Evolutionary conservation across 1,140 invertebrate species (phyloP).

Genomic region (Drosophila mauritiana): DNA sequence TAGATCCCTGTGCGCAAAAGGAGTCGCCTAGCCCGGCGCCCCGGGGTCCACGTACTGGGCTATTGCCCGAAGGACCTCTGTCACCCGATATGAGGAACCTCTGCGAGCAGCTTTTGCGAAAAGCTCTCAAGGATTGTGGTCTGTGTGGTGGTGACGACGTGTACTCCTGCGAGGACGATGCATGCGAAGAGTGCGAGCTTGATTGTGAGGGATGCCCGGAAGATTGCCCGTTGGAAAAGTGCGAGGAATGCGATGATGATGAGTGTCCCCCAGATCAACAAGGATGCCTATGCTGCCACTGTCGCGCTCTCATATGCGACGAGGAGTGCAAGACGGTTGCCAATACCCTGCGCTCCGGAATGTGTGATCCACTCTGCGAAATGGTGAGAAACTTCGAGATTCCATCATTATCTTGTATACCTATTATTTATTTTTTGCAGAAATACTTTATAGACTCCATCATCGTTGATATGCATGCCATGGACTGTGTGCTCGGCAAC

Average conservation of each 20-base stretch:
- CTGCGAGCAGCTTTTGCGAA: slow-evolving; percentile 29
- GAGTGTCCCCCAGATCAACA: neutral
- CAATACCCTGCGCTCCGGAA: slow-evolving; percentile 51
- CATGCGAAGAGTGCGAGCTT: neutral
- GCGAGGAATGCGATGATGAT: neutral
- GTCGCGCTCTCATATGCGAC: slow-evolving; percentile 61
- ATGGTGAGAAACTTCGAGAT: slow-evolving; percentile 41
- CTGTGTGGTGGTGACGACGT: slow-evolving; percentile 2
- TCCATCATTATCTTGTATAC: neutral
- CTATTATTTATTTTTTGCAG: slow-evolving; percentile 22
- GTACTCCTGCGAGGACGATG: slow-evolving; percentile 6
- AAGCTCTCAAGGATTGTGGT: slow-evolving; percentile 35
- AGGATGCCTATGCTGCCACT: slow-evolving; percentile 65
- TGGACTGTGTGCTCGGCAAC: slow-evolving; percentile 69
- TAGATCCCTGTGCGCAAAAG: slow-evolving; percentile 6
- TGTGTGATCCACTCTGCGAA: slow-evolving; percentile 58
- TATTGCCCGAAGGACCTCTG: slow-evolving; percentile 14
- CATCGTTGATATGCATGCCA: slow-evolving; percentile 70
- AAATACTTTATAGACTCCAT: slow-evolving; percentile 81
- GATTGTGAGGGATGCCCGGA: neutral
- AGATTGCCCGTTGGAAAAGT: neutral
- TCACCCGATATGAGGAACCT: slow-evolving; percentile 16
- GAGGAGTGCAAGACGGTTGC: slow-evolving; percentile 59
- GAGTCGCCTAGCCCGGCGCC: neutral
- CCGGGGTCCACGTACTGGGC: neutral